Evolutionary conservation across 2,888 invertebrate species (phyloP).

Genomic region (Ophioninae sp.): DNA sequence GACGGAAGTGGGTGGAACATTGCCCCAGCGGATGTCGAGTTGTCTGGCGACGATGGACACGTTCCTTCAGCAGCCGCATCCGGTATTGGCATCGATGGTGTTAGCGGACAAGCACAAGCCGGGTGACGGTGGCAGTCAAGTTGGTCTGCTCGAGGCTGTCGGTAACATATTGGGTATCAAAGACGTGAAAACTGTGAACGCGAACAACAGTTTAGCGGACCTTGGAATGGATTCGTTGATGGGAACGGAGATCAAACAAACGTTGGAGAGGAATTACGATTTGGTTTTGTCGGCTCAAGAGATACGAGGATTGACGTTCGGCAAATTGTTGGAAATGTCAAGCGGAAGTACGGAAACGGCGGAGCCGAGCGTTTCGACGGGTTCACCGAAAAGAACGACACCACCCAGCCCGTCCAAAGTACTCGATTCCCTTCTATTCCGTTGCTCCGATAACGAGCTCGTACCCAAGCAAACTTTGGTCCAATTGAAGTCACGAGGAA

Average conservation of each 20-base stretch:
- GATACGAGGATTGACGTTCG: constrained; percentile 92
- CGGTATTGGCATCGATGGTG: constrained; percentile 92
- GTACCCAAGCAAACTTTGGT: constrained; percentile 89
- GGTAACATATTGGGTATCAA: constrained; percentile 95
- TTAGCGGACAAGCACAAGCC: constrained; percentile 91
- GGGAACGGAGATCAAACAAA: constrained; percentile 99
- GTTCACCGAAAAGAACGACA: constrained; percentile 79
- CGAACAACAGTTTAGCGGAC: constrained; percentile 92
- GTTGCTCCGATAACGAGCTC: constrained; percentile 84
- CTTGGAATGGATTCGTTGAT: constrained; percentile 99
- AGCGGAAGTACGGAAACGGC: constrained; percentile 67
- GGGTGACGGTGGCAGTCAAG: constrained; percentile 83
- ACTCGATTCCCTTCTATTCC: constrained; percentile 75
- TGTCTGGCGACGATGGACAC: constrained; percentile 94
- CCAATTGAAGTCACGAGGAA: constrained; percentile 84
- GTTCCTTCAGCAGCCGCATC: constrained; percentile 94
- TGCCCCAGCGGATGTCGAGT: constrained; percentile 97
- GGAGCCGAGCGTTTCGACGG: constrained; percentile 66
- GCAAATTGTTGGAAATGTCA: constrained; percentile 85
- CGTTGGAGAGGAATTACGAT: constrained; percentile 95
- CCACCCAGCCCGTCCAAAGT: constrained; percentile 75
- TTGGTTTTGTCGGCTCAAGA: constrained; percentile 94
- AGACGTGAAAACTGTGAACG: constrained; percentile 90
- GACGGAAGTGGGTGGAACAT: constrained; percentile 95
- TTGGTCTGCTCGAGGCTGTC: constrained; percentile 89